A percentile compares a stretch with the other conserved stretches of the same genome.
phyloP scores from a whole-genome alignment of 1,140 invertebrate genomes.

The Achroia grisella region DNA sequence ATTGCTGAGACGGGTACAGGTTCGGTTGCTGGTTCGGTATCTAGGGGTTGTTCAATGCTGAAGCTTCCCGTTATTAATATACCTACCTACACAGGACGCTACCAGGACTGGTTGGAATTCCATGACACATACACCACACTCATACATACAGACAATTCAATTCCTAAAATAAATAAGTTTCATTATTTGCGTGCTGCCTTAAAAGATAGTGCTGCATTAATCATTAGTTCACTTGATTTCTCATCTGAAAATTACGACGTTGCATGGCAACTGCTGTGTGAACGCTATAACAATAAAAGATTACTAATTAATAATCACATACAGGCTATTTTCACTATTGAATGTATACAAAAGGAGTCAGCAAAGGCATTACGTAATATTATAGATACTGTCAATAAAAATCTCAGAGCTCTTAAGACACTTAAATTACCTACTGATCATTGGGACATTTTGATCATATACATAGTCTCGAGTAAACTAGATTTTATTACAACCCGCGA shows the following conservation, averaged over 20 bases:
- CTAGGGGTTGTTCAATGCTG: conserved; percentile 4
- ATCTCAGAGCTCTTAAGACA: conserved; percentile 11
- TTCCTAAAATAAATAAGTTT: conserved; percentile 9
- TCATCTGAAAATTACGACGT: neutral
- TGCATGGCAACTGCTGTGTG: conserved; percentile 15
- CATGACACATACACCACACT: no score
- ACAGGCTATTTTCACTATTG: conserved; percentile 12
- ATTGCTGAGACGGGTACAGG: neutral
- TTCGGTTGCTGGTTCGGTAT: conserved; percentile 1
- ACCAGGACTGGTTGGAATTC: no score
- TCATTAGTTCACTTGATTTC: conserved; percentile 3
- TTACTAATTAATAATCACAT: conserved; percentile 18
- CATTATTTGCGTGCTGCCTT: conserved; percentile 7
- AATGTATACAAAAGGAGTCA: conserved; percentile 12
- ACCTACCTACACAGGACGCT: no score
- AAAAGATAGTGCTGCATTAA: neutral
- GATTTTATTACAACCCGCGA: conserved; percentile 6
- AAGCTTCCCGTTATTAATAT: no score
- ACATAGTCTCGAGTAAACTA: conserved; percentile 16
- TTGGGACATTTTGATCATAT: conserved; percentile 13
- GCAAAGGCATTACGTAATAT: conserved; percentile 7
- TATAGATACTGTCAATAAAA: conserved; percentile 18
- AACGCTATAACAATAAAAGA: conserved; percentile 15
- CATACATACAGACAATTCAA: conserved; percentile 3
- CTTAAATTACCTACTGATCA: conserved; percentile 6